Conservation (phyloP, 2,797 vertebrate genomes). For the Tadarida brasiliensis region DNA sequence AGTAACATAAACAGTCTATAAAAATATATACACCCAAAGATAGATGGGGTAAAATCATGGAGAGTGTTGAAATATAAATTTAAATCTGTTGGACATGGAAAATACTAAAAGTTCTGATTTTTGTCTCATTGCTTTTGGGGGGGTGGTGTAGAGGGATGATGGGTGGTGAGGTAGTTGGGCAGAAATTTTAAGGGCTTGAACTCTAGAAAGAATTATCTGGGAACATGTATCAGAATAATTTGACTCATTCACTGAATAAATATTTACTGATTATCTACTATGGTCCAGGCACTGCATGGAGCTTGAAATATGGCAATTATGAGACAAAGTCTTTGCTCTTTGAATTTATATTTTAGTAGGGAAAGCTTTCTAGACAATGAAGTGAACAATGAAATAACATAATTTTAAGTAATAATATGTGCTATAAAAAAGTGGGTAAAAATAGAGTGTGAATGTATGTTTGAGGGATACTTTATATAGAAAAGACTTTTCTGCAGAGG, state of each 20-base stretch:
- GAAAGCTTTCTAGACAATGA: background rate
- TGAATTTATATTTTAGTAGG: conserved; percentile 37
- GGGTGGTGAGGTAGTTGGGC: background rate
- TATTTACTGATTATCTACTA: conserved; percentile 12
- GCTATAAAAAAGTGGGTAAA: conserved; percentile 17
- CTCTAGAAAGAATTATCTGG: conserved; percentile 26
- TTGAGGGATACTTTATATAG: background rate
- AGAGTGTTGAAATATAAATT: background rate
- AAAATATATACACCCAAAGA: conserved; percentile 27
- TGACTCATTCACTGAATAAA: conserved; percentile 26
- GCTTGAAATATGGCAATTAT: background rate
- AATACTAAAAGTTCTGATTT: conserved; percentile 10
- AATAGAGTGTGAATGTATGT: background rate
- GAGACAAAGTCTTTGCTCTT: conserved; percentile 47
- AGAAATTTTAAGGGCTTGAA: conserved; percentile 52
- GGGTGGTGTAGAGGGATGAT: background rate
- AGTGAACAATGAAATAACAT: conserved; percentile 10
- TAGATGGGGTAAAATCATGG: background rate
- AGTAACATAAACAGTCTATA: conserved; percentile 42
- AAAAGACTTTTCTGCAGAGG: background rate
- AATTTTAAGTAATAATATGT: background rate
- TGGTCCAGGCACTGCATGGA: background rate
- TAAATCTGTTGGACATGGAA: conserved; percentile 27
- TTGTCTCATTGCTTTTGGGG: background rate
- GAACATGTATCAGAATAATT: conserved; percentile 29